phyloP scores from a whole-genome alignment of 2,888 invertebrate species.

The Taenaris catops region DNA sequence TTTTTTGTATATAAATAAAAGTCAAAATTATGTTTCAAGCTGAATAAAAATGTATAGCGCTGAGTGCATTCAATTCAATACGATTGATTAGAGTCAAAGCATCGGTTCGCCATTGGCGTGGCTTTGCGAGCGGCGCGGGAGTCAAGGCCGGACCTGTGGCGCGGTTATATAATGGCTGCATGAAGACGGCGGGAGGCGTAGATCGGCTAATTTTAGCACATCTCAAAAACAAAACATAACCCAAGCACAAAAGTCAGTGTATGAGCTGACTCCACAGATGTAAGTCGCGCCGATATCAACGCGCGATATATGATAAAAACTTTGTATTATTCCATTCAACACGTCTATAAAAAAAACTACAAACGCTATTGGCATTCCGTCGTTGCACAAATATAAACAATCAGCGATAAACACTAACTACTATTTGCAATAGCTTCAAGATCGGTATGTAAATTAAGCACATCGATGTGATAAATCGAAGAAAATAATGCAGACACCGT shows the following conservation, averaged over 20 bases:
- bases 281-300: constrained; percentile 20
- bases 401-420: neutral
- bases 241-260: constrained; percentile 40
- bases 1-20: too few species aligned
- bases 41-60: too few species aligned
- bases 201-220: constrained; percentile 67
- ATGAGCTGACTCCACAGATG: constrained; percentile 24
- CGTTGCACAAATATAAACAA: constrained; percentile 1
- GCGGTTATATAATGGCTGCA: constrained; percentile 61
- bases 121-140: constrained; percentile 58
- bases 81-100: constrained; percentile 8
- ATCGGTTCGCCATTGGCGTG: constrained; percentile 23
- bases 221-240: constrained; percentile 58
- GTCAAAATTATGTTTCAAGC: too few species aligned
- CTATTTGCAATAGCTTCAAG: neutral
- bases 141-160: constrained; percentile 69
- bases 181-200: constrained; percentile 48
- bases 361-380: constrained; percentile 1
- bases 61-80: constrained; percentile 8
- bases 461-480: neutral
- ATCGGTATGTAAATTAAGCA: constrained; percentile 8
- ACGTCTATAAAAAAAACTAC: neutral
- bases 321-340: neutral
- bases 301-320: neutral
- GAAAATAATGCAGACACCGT: constrained; percentile 5